phyloP scores from a whole-genome alignment of 2,113 vertebrate genomes.

The Epinephelus moara region DNA sequence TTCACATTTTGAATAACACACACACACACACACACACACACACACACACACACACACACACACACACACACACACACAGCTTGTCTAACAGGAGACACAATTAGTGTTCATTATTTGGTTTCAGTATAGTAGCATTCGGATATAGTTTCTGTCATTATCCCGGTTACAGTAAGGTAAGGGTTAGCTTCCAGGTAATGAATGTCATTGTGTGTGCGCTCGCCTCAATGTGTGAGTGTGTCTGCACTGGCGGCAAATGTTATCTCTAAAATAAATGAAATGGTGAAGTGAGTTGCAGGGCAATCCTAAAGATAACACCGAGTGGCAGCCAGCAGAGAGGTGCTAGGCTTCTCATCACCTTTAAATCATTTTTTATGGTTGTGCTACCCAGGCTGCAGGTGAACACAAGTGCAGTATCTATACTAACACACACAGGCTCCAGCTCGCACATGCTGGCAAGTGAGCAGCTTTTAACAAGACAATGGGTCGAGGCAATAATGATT shows the following conservation, averaged over 20 bases:
- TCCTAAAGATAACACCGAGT: constrained; percentile 65
- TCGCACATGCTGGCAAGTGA: constrained; percentile 15
- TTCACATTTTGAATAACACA: constrained; percentile 1
- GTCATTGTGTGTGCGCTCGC: background rate
- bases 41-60: background rate
- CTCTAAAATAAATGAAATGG: constrained; percentile 65
- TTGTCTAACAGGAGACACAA: constrained; percentile 27
- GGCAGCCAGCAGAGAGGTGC: constrained; percentile 62
- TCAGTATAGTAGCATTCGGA: constrained; percentile 12
- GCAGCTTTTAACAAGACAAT: constrained; percentile 16
- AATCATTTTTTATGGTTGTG: constrained; percentile 65
- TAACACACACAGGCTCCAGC: background rate
- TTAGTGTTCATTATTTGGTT: constrained; percentile 9
- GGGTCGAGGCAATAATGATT: constrained; percentile 19
- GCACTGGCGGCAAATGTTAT: constrained; percentile 30
- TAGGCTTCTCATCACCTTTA: constrained; percentile 63
- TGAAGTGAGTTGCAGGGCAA: constrained; percentile 56
- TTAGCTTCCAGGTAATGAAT: constrained; percentile 10
- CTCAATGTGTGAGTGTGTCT: constrained; percentile 26
- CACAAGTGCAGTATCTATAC: constrained; percentile 12
- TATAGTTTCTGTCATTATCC: constrained; percentile 26
- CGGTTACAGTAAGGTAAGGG: constrained; percentile 21
- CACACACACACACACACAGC: background rate
- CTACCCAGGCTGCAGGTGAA: constrained; percentile 41
- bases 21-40: background rate